A percentile compares a stretch with the other conserved stretches of the same genome.
phyloP scores from a whole-genome alignment of 2,888 invertebrate species.

The Erebia aethiops region DNA sequence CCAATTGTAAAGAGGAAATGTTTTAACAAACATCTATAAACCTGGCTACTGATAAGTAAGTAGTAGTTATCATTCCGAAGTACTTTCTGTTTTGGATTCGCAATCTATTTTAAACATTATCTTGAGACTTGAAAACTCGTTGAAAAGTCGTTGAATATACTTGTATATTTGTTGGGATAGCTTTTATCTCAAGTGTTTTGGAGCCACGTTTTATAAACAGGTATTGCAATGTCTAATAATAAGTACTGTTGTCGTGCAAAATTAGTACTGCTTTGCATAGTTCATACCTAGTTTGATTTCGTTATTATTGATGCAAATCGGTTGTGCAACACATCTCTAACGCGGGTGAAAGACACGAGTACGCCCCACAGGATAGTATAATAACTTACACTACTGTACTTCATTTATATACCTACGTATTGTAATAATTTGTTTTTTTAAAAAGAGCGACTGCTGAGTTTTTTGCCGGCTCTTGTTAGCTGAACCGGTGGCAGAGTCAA shows the following conservation, averaged over 20 bases:
- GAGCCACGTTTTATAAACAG: background rate
- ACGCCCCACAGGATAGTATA: no score
- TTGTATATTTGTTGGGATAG: background rate
- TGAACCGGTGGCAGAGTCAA: no score
- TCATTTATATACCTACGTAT: no score
- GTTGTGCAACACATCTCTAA: no score
- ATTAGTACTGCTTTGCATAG: no score
- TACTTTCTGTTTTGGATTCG: constrained; percentile 1
- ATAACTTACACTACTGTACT: no score
- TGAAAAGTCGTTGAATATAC: constrained; percentile 1
- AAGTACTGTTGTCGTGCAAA: background rate
- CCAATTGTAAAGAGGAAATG: background rate
- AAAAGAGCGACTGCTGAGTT: no score
- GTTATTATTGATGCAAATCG: no score
- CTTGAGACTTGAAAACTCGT: constrained; percentile 3
- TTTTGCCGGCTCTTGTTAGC: no score
- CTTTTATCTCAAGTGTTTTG: constrained; percentile 16
- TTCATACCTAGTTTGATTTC: no score
- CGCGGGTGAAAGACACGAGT: no score
- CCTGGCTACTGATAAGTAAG: background rate
- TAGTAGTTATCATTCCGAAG: background rate
- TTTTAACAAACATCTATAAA: background rate
- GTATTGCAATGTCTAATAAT: constrained; percentile 1
- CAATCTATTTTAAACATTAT: constrained; percentile 17
- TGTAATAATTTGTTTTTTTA: no score